Percentiles rank a stretch among this genome's conserved stretches.
phyloP scores from a whole-genome alignment of 2,113 vertebrate species.

The Taxidea taxus region DNA sequence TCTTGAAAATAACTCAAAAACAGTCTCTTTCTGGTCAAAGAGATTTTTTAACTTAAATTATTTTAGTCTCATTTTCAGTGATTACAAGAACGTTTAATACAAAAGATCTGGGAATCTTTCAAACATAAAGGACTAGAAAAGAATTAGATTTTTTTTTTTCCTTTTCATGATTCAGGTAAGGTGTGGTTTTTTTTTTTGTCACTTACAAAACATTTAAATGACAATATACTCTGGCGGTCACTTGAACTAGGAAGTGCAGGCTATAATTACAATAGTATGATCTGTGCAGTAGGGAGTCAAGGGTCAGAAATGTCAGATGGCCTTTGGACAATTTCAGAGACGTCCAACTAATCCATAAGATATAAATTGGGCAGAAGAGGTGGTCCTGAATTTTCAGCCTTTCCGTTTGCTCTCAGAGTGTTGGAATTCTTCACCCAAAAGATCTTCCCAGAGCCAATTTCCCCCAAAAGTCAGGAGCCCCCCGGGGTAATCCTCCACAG shows the following conservation, averaged over 20 bases:
- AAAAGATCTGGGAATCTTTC: constrained; percentile 60
- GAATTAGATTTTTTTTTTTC: constrained; percentile 62
- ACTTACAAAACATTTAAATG: constrained; percentile 81
- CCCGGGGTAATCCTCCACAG: background rate
- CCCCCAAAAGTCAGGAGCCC: background rate
- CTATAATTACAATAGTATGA: constrained; percentile 76
- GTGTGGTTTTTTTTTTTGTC: background rate
- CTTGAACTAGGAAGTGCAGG: constrained; percentile 81
- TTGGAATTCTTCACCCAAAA: constrained; percentile 29
- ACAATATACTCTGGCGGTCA: constrained; percentile 76
- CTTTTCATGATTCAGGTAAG: constrained; percentile 70
- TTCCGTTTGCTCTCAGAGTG: constrained; percentile 38
- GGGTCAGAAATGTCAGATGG: constrained; percentile 83
- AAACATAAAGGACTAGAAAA: constrained; percentile 66
- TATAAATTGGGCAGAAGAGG: constrained; percentile 47
- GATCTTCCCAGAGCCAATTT: background rate
- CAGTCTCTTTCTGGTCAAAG: constrained; percentile 58
- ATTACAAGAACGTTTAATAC: constrained; percentile 57
- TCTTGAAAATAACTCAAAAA: constrained; percentile 72
- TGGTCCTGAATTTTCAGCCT: constrained; percentile 48
- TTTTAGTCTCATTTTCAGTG: constrained; percentile 71
- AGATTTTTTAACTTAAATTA: constrained; percentile 69
- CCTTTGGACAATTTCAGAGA: constrained; percentile 77
- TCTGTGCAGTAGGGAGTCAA: constrained; percentile 79
- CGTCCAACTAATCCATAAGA: constrained; percentile 67